These are phyloP conservation scores for Umimayanthus kanabou DNA, from an alignment of 92 coral and sea anemone species.

Conservation along the genomic window DNA sequence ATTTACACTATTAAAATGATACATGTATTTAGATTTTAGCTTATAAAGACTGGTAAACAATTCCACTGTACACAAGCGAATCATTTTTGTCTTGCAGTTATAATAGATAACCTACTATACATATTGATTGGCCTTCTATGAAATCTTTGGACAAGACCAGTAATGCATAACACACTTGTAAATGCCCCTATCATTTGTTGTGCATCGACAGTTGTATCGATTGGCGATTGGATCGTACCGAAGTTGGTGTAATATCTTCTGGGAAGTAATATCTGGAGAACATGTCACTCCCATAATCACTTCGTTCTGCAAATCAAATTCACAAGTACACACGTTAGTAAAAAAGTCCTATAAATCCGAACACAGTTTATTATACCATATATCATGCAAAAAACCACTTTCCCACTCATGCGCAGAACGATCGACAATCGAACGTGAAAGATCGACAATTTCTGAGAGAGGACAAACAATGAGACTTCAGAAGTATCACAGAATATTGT, in stretches of 20 bases:
- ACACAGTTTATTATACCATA: too few species aligned
- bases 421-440: too few species aligned
- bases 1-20: too few species aligned
- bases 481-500: too few species aligned
- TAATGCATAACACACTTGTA: background rate
- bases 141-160: background rate
- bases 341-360: too few species aligned
- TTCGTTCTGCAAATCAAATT: background rate
- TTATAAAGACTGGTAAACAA: too few species aligned
- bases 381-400: too few species aligned
- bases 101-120: background rate
- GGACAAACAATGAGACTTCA: too few species aligned
- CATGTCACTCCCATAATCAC: constrained; percentile 5
- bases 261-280: background rate
- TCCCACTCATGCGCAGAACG: too few species aligned
- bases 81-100: too few species aligned
- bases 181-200: background rate
- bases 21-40: too few species aligned
- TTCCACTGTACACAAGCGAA: background rate
- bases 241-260: background rate
- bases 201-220: background rate
- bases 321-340: background rate
- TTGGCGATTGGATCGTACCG: background rate
- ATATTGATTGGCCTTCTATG: background rate
- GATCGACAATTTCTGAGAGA: too few species aligned